Conservation (phyloP, 2,113 vertebrate genomes). For the Etheostoma cragini region DNA sequence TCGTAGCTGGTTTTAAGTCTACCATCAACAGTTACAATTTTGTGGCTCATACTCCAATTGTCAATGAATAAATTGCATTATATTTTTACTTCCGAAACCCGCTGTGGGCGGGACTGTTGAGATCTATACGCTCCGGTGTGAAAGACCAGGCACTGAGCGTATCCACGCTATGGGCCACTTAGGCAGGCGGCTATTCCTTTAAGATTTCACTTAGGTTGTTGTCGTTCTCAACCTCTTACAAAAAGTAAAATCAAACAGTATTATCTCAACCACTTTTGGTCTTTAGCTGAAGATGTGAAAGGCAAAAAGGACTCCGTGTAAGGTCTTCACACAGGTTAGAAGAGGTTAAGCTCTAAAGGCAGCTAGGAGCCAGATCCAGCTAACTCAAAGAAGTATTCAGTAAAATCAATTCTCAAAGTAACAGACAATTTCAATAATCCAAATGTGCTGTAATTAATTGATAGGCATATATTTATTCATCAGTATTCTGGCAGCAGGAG, state of each 20-base stretch:
- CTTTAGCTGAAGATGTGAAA: background rate
- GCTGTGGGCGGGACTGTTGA: too few relatives aligned
- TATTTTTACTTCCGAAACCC: too few relatives aligned
- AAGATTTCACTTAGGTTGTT: background rate
- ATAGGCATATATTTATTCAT: background rate
- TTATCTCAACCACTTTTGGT: background rate
- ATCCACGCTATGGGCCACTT: too few relatives aligned
- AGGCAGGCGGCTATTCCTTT: too few relatives aligned
- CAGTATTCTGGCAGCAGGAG: background rate
- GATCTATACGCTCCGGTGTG: too few relatives aligned
- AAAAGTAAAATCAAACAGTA: background rate
- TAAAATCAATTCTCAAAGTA: background rate
- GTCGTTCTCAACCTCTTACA: background rate
- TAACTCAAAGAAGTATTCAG: conserved; percentile 5
- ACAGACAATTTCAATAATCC: background rate
- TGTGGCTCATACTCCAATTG: too few relatives aligned
- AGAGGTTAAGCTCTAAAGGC: background rate
- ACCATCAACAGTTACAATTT: too few relatives aligned
- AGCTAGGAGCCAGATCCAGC: background rate
- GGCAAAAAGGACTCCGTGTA: background rate
- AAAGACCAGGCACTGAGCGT: too few relatives aligned
- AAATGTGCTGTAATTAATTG: background rate
- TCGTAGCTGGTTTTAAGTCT: too few relatives aligned
- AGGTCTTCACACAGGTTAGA: background rate
- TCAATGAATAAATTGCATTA: too few relatives aligned